Evolutionary conservation across 2,797 vertebrate genomes (phyloP).

Genomic region (Benthosema pterotum): DNA sequence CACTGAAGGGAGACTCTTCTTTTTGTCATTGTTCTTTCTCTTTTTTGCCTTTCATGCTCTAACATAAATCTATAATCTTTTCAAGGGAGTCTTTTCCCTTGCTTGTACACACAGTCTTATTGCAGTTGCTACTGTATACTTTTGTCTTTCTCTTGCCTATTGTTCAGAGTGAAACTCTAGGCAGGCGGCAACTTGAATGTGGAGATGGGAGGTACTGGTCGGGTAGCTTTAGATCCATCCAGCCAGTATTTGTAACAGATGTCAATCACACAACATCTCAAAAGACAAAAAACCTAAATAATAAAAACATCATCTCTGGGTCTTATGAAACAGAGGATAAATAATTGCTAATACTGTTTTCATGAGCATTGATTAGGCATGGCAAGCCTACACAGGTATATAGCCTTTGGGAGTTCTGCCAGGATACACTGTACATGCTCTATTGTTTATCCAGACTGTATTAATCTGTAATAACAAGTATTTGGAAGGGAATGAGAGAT

Average conservation of each 20-base stretch:
- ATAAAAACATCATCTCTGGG: not conserved
- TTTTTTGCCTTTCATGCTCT: no score
- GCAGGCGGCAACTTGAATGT: not conserved
- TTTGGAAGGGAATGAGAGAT: not conserved
- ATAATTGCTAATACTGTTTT: not conserved
- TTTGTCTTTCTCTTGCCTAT: no score
- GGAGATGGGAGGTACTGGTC: not conserved
- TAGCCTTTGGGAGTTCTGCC: not conserved
- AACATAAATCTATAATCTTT: no score
- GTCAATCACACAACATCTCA: not conserved
- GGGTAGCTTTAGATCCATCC: constrained; percentile 15
- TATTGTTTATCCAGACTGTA: no score
- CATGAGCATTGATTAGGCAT: not conserved
- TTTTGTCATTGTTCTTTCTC: no score
- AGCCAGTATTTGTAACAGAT: constrained; percentile 17
- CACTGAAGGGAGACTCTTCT: no score
- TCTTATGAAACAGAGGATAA: constrained; percentile 14
- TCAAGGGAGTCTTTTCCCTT: no score
- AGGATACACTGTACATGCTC: not conserved
- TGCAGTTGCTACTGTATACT: no score
- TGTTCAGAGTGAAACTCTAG: no score
- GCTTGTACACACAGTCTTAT: no score
- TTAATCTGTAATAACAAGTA: constrained; percentile 2
- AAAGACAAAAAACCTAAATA: no score
- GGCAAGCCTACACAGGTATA: not conserved